A percentile compares a stretch with the other conserved stretches of the same genome.
phyloP scores from a whole-genome alignment of 2,113 vertebrate species.

The Fukomys damarensis region DNA sequence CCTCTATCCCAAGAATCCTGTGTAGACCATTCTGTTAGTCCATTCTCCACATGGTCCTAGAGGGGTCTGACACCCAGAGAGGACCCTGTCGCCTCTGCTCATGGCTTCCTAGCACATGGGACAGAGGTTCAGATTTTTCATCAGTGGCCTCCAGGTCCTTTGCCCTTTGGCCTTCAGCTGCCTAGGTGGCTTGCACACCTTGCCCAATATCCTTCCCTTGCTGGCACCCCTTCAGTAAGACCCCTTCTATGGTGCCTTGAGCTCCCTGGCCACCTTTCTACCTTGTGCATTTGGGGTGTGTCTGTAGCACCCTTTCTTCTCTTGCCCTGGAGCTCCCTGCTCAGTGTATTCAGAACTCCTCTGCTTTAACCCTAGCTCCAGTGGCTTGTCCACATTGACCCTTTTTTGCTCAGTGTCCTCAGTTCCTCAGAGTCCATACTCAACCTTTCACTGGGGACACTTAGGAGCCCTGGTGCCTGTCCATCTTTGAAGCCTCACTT shows the following conservation, averaged over 20 bases:
- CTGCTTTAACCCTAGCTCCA: not conserved
- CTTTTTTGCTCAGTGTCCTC: too few relatives aligned
- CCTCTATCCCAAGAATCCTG: not conserved
- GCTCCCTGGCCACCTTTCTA: not conserved
- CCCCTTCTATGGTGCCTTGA: accelerated
- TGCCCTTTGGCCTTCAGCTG: too few relatives aligned
- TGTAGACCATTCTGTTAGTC: not conserved
- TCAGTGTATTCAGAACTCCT: not conserved
- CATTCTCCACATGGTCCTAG: not conserved
- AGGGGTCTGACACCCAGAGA: not conserved
- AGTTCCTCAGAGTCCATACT: not conserved
- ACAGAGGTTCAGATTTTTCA: not conserved
- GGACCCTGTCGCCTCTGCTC: not conserved
- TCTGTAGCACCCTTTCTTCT: not conserved
- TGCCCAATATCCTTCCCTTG: too few relatives aligned
- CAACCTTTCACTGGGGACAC: not conserved
- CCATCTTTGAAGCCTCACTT: not conserved
- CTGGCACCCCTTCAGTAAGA: not conserved
- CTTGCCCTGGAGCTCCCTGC: not conserved
- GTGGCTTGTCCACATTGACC: not conserved
- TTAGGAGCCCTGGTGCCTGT: not conserved
- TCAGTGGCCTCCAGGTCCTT: not conserved
- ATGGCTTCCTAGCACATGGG: not conserved
- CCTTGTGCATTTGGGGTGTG: not conserved
- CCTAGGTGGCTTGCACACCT: not conserved